Base-by-base conservation (phyloP, 2,113 vertebrate genomes). In the Oreotrochilus melanogaster region DNA sequence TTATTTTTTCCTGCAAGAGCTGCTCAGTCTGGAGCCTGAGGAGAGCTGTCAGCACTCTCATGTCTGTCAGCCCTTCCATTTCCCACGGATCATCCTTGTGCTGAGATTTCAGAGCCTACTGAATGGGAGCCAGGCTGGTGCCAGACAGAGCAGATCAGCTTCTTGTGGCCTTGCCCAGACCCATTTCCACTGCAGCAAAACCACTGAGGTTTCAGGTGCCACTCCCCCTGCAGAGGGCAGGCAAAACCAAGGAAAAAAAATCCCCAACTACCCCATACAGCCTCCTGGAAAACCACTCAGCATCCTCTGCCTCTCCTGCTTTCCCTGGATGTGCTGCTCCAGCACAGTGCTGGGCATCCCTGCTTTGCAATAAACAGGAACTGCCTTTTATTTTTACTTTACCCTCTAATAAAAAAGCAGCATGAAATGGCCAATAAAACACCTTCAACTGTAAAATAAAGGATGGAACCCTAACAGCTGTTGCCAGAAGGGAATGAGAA, bases 11-110 rank as follows among this genome's bases (percentile, higher is more conserved):
- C 33, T 12, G 17, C 53, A 35, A 78, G 21, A 74, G 35, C 12
- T 3, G 2, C 12, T 11, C n/a, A 17, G 10, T 19, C 35, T 57
- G 3, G 12, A 51, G 19, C 4, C 9, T 7, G 33, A 23, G 0
- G 2, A 56, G 24, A 8, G 43, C 35, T 57, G 31, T 35, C 54
- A 1, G n/a, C 18, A 0, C 33, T 10, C n/a, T 2, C 8, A 3
- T 31, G 33, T 13, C 9, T 25, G 14, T 8, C 2, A 16, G 19
- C 18, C 28, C 10, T 47, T 50, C 54, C 50, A 3, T 10, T 16
- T 10, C 31, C 4, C 4, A 1, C 0, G 5, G 23, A 11, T 14
- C 42, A 18, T 5, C 51, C 22, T 14, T 7, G 25, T 4, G 0
- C 8, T 28, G 15, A 0, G 8, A 31, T 11, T 24, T 30, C 54